Evolutionary conservation across 2,113 vertebrate species (phyloP).

Genomic region (Physeter macrocephalus): DNA sequence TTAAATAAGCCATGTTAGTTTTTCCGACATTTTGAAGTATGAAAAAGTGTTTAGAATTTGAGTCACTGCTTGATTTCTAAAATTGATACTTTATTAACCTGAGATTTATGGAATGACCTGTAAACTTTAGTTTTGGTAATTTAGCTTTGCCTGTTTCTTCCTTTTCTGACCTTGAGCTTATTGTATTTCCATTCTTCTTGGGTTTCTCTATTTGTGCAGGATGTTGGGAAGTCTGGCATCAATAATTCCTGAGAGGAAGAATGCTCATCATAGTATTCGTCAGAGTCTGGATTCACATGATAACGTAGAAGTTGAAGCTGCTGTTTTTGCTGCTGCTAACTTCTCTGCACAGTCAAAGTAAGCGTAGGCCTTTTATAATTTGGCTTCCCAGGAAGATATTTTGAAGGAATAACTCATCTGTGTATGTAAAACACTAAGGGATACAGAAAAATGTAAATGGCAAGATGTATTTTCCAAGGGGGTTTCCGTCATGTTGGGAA

Average conservation of each 20-base stretch:
- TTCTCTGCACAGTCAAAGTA: constrained; percentile 99
- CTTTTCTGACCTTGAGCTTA: neutral
- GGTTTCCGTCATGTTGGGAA: neutral
- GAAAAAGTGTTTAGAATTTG: neutral
- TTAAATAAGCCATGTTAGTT: neutral
- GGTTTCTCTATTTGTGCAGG: constrained; percentile 74
- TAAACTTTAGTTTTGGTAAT: neutral
- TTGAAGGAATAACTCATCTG: neutral
- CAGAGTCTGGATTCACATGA: constrained; percentile 98
- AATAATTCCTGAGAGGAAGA: constrained; percentile 98
- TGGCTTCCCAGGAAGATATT: neutral
- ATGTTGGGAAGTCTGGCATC: constrained; percentile 98
- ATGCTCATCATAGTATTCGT: constrained; percentile 98
- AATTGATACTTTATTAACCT: neutral
- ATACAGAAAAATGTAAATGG: neutral
- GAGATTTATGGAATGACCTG: neutral
- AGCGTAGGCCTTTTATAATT: constrained; percentile 6
- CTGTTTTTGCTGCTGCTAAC: constrained; percentile 97
- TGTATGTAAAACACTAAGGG: neutral
- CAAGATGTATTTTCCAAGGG: neutral
- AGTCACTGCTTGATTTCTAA: neutral
- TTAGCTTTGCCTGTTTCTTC: neutral
- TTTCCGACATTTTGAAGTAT: neutral
- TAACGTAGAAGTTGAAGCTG: constrained; percentile 97
- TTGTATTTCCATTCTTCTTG: neutral